phyloP scores from a whole-genome alignment of 2,113 vertebrate species.

The Anarhynchus alexandrinus region DNA sequence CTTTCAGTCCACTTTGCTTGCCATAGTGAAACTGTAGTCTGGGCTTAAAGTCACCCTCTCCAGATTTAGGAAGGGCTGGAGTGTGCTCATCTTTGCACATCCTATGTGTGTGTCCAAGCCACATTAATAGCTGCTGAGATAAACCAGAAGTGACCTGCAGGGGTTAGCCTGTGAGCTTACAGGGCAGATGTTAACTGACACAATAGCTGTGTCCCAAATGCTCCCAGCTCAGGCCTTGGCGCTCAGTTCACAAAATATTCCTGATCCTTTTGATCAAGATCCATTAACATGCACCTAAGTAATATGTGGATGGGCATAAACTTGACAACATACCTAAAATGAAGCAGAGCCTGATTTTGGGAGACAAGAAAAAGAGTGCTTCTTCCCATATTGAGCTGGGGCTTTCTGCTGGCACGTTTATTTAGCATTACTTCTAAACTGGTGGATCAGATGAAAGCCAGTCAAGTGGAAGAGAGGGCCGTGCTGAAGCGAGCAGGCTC shows the following conservation, averaged over 20 bases:
- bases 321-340: neutral
- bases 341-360: neutral
- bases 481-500: neutral
- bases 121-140: neutral
- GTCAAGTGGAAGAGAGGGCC: conserved; percentile 57
- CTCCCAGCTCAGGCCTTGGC: neutral
- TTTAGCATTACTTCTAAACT: conserved; percentile 33
- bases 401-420: conserved; percentile 38
- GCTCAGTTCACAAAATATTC: neutral
- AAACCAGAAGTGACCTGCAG: neutral
- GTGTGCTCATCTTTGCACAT: neutral
- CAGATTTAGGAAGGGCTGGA: neutral
- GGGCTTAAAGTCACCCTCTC: neutral
- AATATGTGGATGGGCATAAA: neutral
- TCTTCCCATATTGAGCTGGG: neutral
- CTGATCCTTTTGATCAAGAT: neutral
- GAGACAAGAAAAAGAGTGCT: neutral
- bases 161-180: neutral
- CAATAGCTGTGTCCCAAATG: neutral
- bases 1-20: neutral
- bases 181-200: rapidly evolving
- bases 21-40: neutral
- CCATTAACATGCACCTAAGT: neutral
- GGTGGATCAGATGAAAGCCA: conserved; percentile 59
- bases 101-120: neutral